Evolutionary conservation across 2,797 vertebrate genomes (phyloP).

Genomic region (Amblyraja radiata): DNA sequence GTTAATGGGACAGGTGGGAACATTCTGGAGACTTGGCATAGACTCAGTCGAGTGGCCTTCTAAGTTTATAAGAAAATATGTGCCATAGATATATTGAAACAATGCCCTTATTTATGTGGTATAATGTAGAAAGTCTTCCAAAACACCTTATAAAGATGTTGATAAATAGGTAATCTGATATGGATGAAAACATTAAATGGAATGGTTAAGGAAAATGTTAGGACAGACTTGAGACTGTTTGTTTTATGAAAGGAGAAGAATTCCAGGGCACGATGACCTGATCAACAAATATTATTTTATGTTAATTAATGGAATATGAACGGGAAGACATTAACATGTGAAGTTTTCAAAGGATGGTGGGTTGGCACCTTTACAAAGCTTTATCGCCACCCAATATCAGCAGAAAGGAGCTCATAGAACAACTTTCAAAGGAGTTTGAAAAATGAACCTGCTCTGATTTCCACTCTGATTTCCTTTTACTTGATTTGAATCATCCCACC

Average conservation of each 20-base stretch:
- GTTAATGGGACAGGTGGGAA: too few relatives aligned
- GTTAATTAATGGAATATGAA: not conserved
- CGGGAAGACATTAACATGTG: not conserved
- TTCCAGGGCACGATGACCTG: not conserved
- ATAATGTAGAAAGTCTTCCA: not conserved
- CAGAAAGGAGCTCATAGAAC: not conserved
- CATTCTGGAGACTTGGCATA: too few relatives aligned
- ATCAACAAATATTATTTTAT: not conserved
- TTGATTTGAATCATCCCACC: not conserved
- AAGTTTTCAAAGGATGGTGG: not conserved
- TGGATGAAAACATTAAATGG: not conserved
- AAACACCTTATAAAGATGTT: not conserved
- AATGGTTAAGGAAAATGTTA: not conserved
- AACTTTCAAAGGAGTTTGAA: not conserved
- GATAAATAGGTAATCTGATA: not conserved
- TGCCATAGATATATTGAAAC: not conserved
- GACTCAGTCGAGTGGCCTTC: too few relatives aligned
- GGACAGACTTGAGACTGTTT: not conserved
- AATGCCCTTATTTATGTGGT: not conserved
- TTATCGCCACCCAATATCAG: not conserved
- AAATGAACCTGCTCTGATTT: not conserved
- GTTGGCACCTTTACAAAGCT: not conserved
- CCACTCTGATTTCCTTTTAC: not conserved
- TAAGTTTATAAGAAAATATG: too few relatives aligned
- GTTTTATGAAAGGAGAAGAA: not conserved